Evolutionary conservation across 2,797 vertebrate genomes (phyloP), one percentile per base, ranked within the genome.

Genomic region (Phoeniculus purpureus): DNA sequence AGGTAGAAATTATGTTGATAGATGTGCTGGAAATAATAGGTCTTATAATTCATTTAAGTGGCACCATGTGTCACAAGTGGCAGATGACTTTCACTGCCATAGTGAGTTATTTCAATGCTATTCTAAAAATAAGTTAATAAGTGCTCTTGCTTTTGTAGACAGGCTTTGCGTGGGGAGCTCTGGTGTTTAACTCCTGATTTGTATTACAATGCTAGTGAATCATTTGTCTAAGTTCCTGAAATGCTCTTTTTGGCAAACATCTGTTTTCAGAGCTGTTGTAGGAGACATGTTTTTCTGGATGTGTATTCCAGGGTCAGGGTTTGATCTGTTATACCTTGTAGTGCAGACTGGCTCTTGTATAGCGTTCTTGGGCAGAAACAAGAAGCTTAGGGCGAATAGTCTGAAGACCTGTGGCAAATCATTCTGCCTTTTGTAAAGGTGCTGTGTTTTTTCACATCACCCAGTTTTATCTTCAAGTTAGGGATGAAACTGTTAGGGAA

Each of bases 171-270:
- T 47, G 55, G 60, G 31, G 62, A 72, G 34, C 37, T 73, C 37
- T 23, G 31, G 9, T 27, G 32, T 70, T 81, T 60, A 37, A 31
- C 45, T 89, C 31, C 68, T 52, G 7, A 4, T 67, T 68, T 65
- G 20, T 56, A n/a, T 80, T 31, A 5, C 0, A 0, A 21, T 85
- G 22, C 58, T 68, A 6, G 3, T 16, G 58, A 47, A 16, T 37
- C 4, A 2, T 60, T 54, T 77, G 14, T 37, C 21, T 26, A 4
- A 58, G 18, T 68, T 84, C 58, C 43, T 60, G n/a, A 85, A 74
- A 14, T 61, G 6, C 1, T 40, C 22, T 20, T 80, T 60, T 76
- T 60, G 55, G 29, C 23, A 78, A 34, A 9, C 6, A 1, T 19
- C 7, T 48, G 52, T 74, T 72, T 34, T 54, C 48, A 66, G 52